Base-by-base conservation (phyloP, 2,113 vertebrate species). In the Procavia capensis region DNA sequence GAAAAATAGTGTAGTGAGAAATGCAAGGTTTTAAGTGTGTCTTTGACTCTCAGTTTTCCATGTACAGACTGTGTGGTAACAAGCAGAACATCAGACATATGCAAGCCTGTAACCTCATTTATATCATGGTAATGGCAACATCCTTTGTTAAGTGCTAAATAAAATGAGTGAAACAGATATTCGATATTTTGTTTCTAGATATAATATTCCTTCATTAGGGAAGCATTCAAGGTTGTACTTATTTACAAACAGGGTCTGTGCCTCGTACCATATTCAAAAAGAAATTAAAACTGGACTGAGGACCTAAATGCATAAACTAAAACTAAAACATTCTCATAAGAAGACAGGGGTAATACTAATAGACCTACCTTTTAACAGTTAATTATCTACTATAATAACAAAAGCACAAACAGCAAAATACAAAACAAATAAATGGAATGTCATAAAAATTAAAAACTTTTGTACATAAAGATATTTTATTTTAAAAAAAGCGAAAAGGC, bases 131-230 rank as follows among this genome's bases (percentile, higher is more conserved):
- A 78, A 85, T 20, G 29, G 1, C 9, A 47, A 34, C 11, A 17
- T 87, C 3, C 88, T 24, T 90, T 87, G 47, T 75, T 88, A 93
- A 89, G 72, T 25, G 9, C 64, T 94, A 81, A 94, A 39, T 34
- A 41, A 75, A 10, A 57, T 82, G 74, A 39, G 22, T 1, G 81
- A 45, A 27, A 66, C 19, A 59, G 9, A 54, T 88, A 22, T 31
- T 47, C 54, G 13, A 61, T 75, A 36, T 24, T 93, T 78, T 81
- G 5, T 31, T 92, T 47, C 39, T 4, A 85, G 34, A 91, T 82
- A 47, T 7, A 78, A 54, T 74, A 31, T 68, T 75, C 20, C 14
- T 9, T 76, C 22, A 22, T n/a, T 34, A 76, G 3, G 24, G 82
- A 88, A 27, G 7, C 6, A 89, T 41, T 78, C 34, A 88, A 39